Conservation (phyloP, 2,113 vertebrate genomes). For the Nycticorax nycticorax region DNA sequence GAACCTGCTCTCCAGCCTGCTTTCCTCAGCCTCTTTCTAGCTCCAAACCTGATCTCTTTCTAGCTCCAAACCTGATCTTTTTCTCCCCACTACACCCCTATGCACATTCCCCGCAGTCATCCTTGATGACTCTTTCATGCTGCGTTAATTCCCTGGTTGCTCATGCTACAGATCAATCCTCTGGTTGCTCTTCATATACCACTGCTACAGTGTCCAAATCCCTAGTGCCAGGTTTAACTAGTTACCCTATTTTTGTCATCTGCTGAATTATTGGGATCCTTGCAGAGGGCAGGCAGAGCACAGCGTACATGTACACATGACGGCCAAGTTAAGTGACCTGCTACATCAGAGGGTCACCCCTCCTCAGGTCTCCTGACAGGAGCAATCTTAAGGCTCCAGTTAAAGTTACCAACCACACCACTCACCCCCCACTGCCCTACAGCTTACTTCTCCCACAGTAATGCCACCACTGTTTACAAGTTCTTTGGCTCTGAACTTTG, state of each 20-base stretch:
- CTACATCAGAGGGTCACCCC: not conserved
- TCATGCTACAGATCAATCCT: too few species aligned
- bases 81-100: not conserved
- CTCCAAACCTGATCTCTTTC: not conserved
- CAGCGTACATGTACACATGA: not conserved
- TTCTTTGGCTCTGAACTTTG: not conserved
- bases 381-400: not conserved
- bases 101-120: not conserved
- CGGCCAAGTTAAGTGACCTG: too few species aligned
- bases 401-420: not conserved
- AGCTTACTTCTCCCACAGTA: not conserved
- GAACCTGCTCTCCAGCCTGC: not conserved
- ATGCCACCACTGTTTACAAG: not conserved
- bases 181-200: too few species aligned
- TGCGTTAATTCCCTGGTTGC: too few species aligned
- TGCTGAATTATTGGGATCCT: not conserved
- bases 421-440: not conserved
- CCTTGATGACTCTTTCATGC: too few species aligned
- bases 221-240: not conserved
- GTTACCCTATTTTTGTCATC: not conserved
- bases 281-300: not conserved
- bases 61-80: not conserved
- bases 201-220: not conserved
- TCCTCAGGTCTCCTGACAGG: not conserved
- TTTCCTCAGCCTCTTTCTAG: not conserved